Evolutionary conservation across 2,888 invertebrate genomes (phyloP), one percentile per base, ranked within the genome.

Genomic region (Euzophera pinguis): DNA sequence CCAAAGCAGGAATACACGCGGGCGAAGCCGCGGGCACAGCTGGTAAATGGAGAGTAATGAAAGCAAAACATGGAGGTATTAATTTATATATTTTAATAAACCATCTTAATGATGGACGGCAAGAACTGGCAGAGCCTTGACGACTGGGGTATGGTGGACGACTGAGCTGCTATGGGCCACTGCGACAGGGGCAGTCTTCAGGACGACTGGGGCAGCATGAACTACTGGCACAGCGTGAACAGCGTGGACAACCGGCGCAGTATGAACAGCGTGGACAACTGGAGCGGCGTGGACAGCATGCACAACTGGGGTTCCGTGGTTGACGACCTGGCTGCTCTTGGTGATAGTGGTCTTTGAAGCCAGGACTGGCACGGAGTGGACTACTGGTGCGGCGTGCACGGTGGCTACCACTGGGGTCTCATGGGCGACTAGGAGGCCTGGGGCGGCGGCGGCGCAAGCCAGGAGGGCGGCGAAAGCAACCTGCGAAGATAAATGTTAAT

Each of bases 381-480:
- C 77, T 35, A 85, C 78, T 1, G 88, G 87, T 1, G 79, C 73
- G 34, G 77, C 62, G 51, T 82, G 81, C 50, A 84, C 73, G 8
- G 84, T 74, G 48, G 78, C 76, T 13, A 88, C 85, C 37, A 84
- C 77, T 41, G 84, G 82, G 39, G 83, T 64, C 50, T 82, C 71
- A 60, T 84, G 84, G 27, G 74, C 67, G 42, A 84, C 55, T 1
- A 88, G 63, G n/a, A 86, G 67, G 37, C 87, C 86, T 6, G 89
- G 87, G 14, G 88, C 83, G 65, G 90, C 89, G 51, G 87, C 88
- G 57, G 77, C 91, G 76, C 81, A 88, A 59, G 91, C 91, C 73
- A 91, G 63, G 70, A 91, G 56, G 59, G 90, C 88, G 69, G 81
- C 77, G 73, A 92, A 83, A 51, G 82, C 83, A 61, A 92, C 71